A percentile compares a stretch with the other conserved stretches of the same genome.
Conservation (phyloP, 2,888 invertebrate genomes). For the Imbricaverruca yamaguchii region DNA sequence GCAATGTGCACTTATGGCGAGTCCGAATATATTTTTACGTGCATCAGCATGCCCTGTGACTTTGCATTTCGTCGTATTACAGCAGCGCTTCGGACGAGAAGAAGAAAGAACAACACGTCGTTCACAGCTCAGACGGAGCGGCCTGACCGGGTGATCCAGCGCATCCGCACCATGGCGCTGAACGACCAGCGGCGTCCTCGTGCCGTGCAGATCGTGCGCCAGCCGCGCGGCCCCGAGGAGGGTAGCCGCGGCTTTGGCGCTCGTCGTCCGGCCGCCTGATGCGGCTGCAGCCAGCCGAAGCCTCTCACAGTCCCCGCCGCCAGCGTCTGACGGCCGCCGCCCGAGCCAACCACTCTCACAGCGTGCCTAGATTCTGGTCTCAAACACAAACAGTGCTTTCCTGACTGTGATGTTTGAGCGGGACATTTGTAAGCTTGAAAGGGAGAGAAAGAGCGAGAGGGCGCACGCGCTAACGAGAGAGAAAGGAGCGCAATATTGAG, state of each 20-base stretch:
- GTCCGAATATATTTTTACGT: too few relatives aligned
- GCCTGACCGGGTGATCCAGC: slow-evolving; percentile 32
- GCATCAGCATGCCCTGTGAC: too few relatives aligned
- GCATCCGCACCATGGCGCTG: slow-evolving; percentile 18
- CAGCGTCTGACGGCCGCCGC: not conserved
- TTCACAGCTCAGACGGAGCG: slow-evolving; percentile 30
- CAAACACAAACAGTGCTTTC: slow-evolving; percentile 21
- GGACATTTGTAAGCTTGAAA: slow-evolving; percentile 6
- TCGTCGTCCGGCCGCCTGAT: not conserved
- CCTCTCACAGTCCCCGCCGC: not conserved
- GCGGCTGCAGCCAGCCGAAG: not conserved
- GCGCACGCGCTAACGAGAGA: too few relatives aligned
- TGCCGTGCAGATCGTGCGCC: not conserved
- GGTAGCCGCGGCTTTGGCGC: slow-evolving; percentile 8
- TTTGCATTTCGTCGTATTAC: not conserved
- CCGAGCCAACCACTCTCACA: not conserved
- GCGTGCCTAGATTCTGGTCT: slow-evolving; percentile 21
- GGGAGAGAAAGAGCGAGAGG: too few relatives aligned
- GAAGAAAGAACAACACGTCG: slow-evolving; percentile 25
- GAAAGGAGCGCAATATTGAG: not conserved
- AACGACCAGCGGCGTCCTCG: slow-evolving; percentile 8
- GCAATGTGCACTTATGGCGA: too few relatives aligned
- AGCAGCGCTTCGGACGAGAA: not conserved
- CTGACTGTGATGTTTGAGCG: slow-evolving; percentile 20
- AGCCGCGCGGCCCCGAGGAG: slow-evolving; percentile 19